A percentile compares a stretch with the other conserved stretches of the same genome.
phyloP scores from a whole-genome alignment of 1,140 invertebrate genomes.

The Drosophila busckii region DNA sequence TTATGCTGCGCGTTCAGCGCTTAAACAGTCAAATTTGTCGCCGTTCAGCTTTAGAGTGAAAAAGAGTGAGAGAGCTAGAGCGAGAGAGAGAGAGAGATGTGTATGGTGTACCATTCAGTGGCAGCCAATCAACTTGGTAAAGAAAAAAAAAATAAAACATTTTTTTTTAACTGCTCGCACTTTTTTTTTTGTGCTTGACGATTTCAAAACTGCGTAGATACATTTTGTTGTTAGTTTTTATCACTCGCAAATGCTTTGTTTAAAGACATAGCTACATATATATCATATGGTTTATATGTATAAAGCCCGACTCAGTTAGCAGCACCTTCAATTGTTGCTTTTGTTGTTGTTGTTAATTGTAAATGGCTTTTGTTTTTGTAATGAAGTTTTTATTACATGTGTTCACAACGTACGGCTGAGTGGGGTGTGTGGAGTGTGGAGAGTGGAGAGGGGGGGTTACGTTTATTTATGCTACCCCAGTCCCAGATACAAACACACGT shows the following conservation, averaged over 20 bases:
- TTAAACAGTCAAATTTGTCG: constrained; percentile 39
- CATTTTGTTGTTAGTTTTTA: constrained; percentile 31
- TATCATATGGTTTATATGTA: constrained; percentile 19
- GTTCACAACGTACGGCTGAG: too few relatives aligned
- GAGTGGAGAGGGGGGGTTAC: too few relatives aligned
- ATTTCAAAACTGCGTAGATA: constrained; percentile 68
- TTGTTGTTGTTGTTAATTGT: constrained; percentile 55
- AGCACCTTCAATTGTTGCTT: constrained; percentile 8
- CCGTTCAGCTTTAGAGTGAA: too few relatives aligned
- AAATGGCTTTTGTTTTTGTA: constrained; percentile 62
- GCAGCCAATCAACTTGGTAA: constrained; percentile 47
- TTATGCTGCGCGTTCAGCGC: too few relatives aligned
- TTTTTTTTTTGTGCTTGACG: too few relatives aligned
- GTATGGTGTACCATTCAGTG: constrained; percentile 19
- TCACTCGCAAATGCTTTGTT: constrained; percentile 8
- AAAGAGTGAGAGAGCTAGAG: background rate
- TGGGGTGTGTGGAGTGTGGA: too few relatives aligned
- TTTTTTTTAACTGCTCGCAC: too few relatives aligned
- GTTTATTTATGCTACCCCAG: constrained; percentile 46
- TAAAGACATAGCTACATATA: constrained; percentile 11
- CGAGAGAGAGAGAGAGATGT: background rate
- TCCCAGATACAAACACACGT: constrained; percentile 18
- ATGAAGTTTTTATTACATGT: constrained; percentile 51
- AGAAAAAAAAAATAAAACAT: constrained; percentile 21
- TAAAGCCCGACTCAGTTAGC: constrained; percentile 31